A percentile compares a stretch with the other conserved stretches of the same genome.
Evolutionary conservation across 2,797 vertebrate genomes (phyloP).

Genomic region (Sylvia borin): DNA sequence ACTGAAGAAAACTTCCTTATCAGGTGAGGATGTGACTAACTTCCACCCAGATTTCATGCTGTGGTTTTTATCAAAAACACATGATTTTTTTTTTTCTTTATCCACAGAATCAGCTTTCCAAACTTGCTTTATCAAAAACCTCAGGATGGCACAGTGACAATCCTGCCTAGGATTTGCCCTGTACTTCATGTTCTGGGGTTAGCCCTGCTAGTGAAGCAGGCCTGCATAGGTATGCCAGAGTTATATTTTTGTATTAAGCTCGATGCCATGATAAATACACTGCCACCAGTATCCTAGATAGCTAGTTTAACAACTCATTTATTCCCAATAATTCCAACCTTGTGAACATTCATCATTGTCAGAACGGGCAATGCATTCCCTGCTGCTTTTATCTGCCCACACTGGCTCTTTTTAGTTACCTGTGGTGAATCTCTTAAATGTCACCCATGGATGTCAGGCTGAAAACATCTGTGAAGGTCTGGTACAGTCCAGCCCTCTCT

Average conservation of each 20-base stretch:
- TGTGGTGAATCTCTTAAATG: neutral
- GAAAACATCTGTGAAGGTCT: neutral
- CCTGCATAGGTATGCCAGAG: neutral
- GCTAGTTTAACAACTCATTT: neutral
- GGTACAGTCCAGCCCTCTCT: neutral
- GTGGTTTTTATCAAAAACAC: slow-evolving; percentile 38
- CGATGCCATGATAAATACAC: neutral
- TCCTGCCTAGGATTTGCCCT: neutral
- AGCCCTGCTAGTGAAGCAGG: neutral
- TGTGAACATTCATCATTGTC: neutral
- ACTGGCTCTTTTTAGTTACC: neutral
- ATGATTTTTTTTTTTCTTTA: slow-evolving; percentile 1
- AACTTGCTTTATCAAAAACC: neutral
- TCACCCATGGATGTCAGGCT: neutral
- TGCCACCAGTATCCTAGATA: neutral
- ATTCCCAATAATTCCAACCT: neutral
- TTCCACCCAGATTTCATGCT: slow-evolving; percentile 45
- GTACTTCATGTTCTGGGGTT: neutral
- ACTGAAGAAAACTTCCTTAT: slow-evolving; percentile 58
- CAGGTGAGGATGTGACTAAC: slow-evolving; percentile 64
- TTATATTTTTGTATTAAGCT: neutral
- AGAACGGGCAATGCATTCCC: neutral
- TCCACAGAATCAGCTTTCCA: neutral
- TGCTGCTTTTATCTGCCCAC: neutral
- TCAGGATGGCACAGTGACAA: neutral